phyloP scores from a whole-genome alignment of 2,888 invertebrate species.

The Dryomyza anilis region DNA sequence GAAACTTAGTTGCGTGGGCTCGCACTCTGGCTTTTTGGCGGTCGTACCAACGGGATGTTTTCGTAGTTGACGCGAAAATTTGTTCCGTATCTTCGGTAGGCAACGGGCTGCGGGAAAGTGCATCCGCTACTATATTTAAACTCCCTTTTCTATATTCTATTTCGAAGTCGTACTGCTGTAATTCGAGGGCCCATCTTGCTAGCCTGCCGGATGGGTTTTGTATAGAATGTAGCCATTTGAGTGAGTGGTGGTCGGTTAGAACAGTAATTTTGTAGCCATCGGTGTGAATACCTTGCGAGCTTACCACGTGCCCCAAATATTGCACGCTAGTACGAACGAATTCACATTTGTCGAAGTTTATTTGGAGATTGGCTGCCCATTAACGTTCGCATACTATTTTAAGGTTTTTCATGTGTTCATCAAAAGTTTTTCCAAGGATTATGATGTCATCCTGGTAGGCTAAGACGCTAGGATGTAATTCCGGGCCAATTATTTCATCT shows the following conservation, averaged over 20 bases:
- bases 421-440: slow-evolving; percentile 17
- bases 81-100: not conserved
- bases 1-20: not conserved
- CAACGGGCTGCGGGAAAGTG: slow-evolving; percentile 8
- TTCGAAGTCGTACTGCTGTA: slow-evolving; percentile 14
- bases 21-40: not conserved
- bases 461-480: too few relatives aligned
- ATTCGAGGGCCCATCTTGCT: too few relatives aligned
- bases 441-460: too few relatives aligned
- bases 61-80: not conserved
- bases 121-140: too few relatives aligned
- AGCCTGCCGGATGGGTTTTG: not conserved
- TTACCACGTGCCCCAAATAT: slow-evolving; percentile 23
- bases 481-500: too few relatives aligned
- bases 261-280: slow-evolving; percentile 9
- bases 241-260: not conserved
- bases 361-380: slow-evolving; percentile 17
- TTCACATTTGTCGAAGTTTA: not conserved
- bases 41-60: not conserved
- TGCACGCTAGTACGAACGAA: too few relatives aligned
- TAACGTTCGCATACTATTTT: slow-evolving; percentile 3
- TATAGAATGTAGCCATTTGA: not conserved
- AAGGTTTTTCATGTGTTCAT: slow-evolving; percentile 4
- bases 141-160: slow-evolving; percentile 21
- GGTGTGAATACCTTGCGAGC: slow-evolving; percentile 11